Evolutionary conservation across 2,888 invertebrate species (phyloP).

Genomic region (Tuta absoluta): DNA sequence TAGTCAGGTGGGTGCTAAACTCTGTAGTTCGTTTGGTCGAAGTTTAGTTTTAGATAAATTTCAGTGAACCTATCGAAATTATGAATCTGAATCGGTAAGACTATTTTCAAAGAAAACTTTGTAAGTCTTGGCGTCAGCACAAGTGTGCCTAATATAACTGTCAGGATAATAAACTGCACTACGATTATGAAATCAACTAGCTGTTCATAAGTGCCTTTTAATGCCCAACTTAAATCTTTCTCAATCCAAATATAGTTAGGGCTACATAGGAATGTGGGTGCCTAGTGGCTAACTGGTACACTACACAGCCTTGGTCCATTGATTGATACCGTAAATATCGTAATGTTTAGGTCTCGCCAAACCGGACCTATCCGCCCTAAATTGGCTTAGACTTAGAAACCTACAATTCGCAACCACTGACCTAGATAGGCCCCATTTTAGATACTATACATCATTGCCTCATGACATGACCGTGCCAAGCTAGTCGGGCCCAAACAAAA

Average conservation of each 20-base stretch:
- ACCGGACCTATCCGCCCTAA: conserved; percentile 71
- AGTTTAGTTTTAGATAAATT: no score
- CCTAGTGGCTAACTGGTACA: conserved; percentile 44
- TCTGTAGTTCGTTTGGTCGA: no score
- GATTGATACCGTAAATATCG: conserved; percentile 62
- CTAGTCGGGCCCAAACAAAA: not conserved
- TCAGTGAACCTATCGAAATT: no score
- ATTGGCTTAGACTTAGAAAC: conserved; percentile 62
- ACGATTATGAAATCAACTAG: conserved; percentile 12
- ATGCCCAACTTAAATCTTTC: conserved; percentile 18
- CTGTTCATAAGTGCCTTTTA: conserved; percentile 13
- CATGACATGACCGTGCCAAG: conserved; percentile 36
- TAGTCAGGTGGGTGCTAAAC: not conserved
- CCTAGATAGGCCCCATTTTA: conserved; percentile 47
- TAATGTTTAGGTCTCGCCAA: conserved; percentile 61
- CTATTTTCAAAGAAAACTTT: not conserved
- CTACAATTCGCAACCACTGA: conserved; percentile 56
- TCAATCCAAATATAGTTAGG: conserved; percentile 26
- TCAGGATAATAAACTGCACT: not conserved
- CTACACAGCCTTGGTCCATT: conserved; percentile 58
- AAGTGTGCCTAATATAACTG: not conserved
- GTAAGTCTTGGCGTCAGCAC: not conserved
- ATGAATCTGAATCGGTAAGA: not conserved
- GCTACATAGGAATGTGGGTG: conserved; percentile 31
- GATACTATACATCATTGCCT: conserved; percentile 48